phyloP scores from a whole-genome alignment of 2,888 invertebrate species.

The Colletes collaris region DNA sequence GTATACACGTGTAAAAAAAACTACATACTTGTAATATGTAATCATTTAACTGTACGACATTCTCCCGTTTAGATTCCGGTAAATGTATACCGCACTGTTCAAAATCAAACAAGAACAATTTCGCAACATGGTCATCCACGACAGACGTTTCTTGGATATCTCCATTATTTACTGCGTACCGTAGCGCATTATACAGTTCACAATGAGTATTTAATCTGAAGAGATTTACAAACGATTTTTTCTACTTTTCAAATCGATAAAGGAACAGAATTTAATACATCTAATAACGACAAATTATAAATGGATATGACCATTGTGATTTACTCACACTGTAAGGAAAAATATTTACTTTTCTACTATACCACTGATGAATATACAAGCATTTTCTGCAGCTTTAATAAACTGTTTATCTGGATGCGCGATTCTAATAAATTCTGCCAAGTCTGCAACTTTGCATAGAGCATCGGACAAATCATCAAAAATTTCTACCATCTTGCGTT shows the following conservation, averaged over 20 bases:
- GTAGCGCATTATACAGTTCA: conserved; percentile 91
- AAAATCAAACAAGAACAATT: conserved; percentile 97
- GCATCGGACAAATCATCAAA: conserved; percentile 98
- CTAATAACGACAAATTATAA: too few species aligned
- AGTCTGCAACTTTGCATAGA: conserved; percentile 97
- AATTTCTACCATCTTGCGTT: conserved; percentile 94
- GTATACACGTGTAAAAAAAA: not conserved
- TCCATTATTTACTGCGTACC: conserved; percentile 88
- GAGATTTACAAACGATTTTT: conserved; percentile 13
- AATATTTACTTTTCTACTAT: conserved; percentile 93
- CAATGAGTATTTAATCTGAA: conserved; percentile 94
- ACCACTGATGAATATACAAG: conserved; percentile 93
- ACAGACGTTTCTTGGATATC: conserved; percentile 87
- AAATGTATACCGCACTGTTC: conserved; percentile 99
- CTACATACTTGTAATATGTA: conserved; percentile 87
- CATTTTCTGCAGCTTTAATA: conserved; percentile 93
- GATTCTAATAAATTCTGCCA: conserved; percentile 97
- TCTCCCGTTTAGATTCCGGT: conserved; percentile 87
- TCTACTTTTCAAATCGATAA: not conserved
- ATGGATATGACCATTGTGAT: too few species aligned
- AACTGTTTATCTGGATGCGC: conserved; percentile 93
- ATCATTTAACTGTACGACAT: conserved; percentile 94
- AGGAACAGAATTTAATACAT: not conserved
- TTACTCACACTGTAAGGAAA: conserved; percentile 9
- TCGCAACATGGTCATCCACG: conserved; percentile 93